phyloP scores from a whole-genome alignment of 2,888 invertebrate genomes.

The Pimpla rufipes region DNA sequence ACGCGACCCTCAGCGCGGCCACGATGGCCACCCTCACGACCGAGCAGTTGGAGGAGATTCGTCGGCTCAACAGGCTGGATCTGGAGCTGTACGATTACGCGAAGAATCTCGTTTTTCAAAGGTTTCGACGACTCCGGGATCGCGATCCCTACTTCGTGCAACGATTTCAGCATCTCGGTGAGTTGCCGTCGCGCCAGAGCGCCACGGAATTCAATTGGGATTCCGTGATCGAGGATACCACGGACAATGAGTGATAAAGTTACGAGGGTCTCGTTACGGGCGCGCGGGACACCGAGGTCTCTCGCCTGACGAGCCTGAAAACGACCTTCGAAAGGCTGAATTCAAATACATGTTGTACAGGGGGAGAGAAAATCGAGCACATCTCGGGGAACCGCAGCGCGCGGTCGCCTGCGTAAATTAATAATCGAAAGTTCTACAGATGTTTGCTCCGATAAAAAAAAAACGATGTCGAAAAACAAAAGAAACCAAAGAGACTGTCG shows the following conservation, averaged over 20 bases:
- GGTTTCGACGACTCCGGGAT: conserved; percentile 93
- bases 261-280: conserved; percentile 21
- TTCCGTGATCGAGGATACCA: conserved; percentile 91
- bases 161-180: conserved; percentile 94
- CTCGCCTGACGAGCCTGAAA: neutral
- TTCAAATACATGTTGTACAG: conserved; percentile 27
- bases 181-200: conserved; percentile 90
- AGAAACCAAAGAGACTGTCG: conserved; percentile 75
- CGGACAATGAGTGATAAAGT: conserved; percentile 81
- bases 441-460: conserved; percentile 74
- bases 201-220: conserved; percentile 96
- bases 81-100: conserved; percentile 97
- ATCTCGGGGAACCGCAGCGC: conserved; percentile 71
- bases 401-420: conserved; percentile 66
- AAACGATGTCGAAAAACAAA: conserved; percentile 52
- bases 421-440: conserved; percentile 72
- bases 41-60: conserved; percentile 91
- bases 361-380: conserved; percentile 59
- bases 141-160: conserved; percentile 93
- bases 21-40: conserved; percentile 92
- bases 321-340: neutral
- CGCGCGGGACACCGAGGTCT: neutral
- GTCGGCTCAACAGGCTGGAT: conserved; percentile 94
- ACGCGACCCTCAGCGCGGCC: conserved; percentile 94
- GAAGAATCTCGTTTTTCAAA: conserved; percentile 93